phyloP scores from a whole-genome alignment of 2,113 vertebrate genomes.

The Thermophis baileyi region DNA sequence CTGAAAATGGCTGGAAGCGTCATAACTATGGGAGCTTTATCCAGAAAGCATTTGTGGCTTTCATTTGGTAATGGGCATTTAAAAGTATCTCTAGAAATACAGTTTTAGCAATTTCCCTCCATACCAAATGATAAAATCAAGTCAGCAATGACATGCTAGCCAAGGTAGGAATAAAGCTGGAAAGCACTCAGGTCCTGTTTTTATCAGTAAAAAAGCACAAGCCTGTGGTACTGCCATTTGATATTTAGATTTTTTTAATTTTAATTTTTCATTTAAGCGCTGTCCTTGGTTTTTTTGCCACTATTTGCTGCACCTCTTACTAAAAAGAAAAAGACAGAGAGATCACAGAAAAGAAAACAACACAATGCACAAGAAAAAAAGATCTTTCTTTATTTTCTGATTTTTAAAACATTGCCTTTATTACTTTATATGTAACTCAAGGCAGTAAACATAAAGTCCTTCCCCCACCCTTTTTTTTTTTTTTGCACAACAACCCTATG shows the following conservation, averaged over 20 bases:
- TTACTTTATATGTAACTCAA: too few relatives aligned
- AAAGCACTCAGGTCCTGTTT: slow-evolving; percentile 51
- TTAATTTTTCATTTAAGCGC: slow-evolving; percentile 36
- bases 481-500: too few relatives aligned
- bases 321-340: slow-evolving; percentile 15
- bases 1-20: slow-evolving; percentile 27
- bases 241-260: slow-evolving; percentile 44
- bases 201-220: slow-evolving; percentile 51
- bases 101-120: slow-evolving; percentile 25
- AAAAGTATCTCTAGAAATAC: accelerated
- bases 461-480: too few relatives aligned
- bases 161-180: slow-evolving; percentile 36
- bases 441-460: too few relatives aligned
- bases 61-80: neutral
- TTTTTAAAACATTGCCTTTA: too few relatives aligned
- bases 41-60: neutral
- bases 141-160: neutral
- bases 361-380: neutral
- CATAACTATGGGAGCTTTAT: slow-evolving; percentile 24
- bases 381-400: too few relatives aligned
- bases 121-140: slow-evolving; percentile 20
- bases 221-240: slow-evolving; percentile 48
- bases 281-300: slow-evolving; percentile 32
- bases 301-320: slow-evolving; percentile 32
- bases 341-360: neutral